Percentiles rank a stretch among this genome's conserved stretches.
phyloP scores from a whole-genome alignment of 2,888 invertebrate species.

The Empis livida region DNA sequence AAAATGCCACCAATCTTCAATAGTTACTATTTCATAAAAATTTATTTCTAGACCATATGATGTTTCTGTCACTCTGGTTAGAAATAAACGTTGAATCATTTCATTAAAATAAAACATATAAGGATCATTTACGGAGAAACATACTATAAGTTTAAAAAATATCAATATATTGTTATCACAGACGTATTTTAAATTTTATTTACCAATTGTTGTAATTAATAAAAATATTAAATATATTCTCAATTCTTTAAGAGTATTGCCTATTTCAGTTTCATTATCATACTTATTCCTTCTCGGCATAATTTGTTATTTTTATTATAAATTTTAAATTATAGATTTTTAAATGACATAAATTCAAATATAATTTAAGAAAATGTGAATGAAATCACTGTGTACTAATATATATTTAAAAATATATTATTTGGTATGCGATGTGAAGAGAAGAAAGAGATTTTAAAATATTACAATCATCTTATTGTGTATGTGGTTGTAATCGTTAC shows the following conservation, averaged over 20 bases:
- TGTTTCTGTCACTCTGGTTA: slow-evolving; percentile 11
- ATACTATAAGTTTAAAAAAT: slow-evolving; percentile 12
- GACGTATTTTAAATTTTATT: neutral
- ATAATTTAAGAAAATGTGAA: too few relatives aligned
- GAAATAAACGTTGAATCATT: slow-evolving; percentile 17
- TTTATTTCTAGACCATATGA: slow-evolving; percentile 14
- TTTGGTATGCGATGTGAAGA: too few relatives aligned
- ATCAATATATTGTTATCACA: too few relatives aligned
- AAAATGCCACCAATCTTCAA: slow-evolving; percentile 19
- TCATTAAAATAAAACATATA: slow-evolving; percentile 22
- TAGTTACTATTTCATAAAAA: slow-evolving; percentile 16
- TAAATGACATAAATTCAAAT: too few relatives aligned
- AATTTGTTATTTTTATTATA: too few relatives aligned
- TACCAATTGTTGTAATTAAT: neutral
- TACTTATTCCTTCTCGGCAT: too few relatives aligned
- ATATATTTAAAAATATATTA: too few relatives aligned
- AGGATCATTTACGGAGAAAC: slow-evolving; percentile 16
- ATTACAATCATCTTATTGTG: too few relatives aligned
- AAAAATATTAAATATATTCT: neutral
- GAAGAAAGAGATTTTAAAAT: too few relatives aligned
- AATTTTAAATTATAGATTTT: too few relatives aligned
- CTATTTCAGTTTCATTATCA: neutral
- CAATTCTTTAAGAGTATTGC: neutral
- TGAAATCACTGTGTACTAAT: too few relatives aligned
- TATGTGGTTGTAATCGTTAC: too few relatives aligned